Evolutionary conservation across 2,888 invertebrate species (phyloP).

Genomic region (Coelinius sp.): DNA sequence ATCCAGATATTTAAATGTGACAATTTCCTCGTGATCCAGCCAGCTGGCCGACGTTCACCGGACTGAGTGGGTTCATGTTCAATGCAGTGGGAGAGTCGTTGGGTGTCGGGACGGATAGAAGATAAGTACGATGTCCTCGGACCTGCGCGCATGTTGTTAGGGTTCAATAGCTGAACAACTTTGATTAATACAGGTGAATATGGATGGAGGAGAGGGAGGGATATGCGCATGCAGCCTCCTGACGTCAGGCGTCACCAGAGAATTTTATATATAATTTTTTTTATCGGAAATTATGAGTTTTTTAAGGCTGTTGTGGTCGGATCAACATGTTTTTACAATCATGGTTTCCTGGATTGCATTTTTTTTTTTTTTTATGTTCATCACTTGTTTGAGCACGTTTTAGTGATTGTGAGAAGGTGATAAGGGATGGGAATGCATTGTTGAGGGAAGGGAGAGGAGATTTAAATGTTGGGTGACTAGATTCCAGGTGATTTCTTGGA

Average conservation of each 20-base stretch:
- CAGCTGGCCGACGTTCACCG: conserved; percentile 36
- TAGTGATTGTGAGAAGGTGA: background rate
- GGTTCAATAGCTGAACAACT: background rate
- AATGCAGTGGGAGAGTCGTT: conserved; percentile 15
- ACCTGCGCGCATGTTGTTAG: conserved; percentile 28
- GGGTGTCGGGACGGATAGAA: conserved; percentile 28
- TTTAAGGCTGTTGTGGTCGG: background rate
- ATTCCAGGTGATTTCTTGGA: too few relatives aligned
- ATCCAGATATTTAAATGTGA: background rate
- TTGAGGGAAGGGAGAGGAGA: too few relatives aligned
- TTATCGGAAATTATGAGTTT: background rate
- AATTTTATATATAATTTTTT: background rate
- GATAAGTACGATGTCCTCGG: conserved; percentile 27
- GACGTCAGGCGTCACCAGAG: background rate
- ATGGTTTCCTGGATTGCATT: too few relatives aligned
- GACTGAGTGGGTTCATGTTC: conserved; percentile 33
- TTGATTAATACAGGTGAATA: background rate
- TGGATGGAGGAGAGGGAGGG: background rate
- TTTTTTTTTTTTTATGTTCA: background rate
- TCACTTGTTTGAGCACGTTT: background rate
- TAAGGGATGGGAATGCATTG: background rate
- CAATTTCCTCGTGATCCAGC: background rate
- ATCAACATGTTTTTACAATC: too few relatives aligned
- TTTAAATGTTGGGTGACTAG: too few relatives aligned
- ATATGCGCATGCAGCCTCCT: background rate